Base-by-base conservation (phyloP, 2,888 invertebrate genomes). In the Agrotis exclamationis region DNA sequence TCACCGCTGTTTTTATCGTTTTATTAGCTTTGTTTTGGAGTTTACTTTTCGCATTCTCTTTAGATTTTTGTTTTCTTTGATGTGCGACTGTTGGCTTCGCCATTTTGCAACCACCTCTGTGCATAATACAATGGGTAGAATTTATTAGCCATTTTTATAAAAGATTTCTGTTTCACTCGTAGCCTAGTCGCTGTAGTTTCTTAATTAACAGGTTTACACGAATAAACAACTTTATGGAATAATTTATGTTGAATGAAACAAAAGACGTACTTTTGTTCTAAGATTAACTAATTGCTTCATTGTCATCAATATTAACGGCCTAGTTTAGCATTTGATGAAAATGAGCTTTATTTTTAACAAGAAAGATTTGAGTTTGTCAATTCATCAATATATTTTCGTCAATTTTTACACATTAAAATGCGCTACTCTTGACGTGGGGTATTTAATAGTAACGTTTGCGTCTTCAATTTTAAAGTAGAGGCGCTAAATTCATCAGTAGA, bases 21-120 rank as follows among this genome's bases (percentile, higher is more conserved):
- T 93, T 93, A 93, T 93, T 93, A 92, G 89, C 91, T 91, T 93
- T 92, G 90, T 92, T 94, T 92, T 83, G 76, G 79, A 92, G 85
- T 92, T 93, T 91, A 85, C 86, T 90, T 89, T 86, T 85, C 82
- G 84, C 82, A 86, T 89, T 92, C 88, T 87, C 86, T 87, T 90
- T 89, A 86, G 88, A 88, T 87, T 90, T 89, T 88, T 87, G 58
- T 81, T 87, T 89, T 88, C 91, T 94, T 94, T 92, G 91, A 94
- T 91, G 90, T 92, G 85, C 82, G 80, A 80, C 60, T 80, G 75
- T 76, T 83, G 53, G 67, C 65, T 69, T 68, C 67, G 74, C 65
- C 74, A 83, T 78, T 87, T 85, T 83, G 74, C 80, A 74, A 73
- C 70, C 69, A 72, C 65, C 67, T 75, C 66, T 74, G 51, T 70